Conservation (phyloP, 2,888 invertebrate genomes). For the Microctonus brassicae region DNA sequence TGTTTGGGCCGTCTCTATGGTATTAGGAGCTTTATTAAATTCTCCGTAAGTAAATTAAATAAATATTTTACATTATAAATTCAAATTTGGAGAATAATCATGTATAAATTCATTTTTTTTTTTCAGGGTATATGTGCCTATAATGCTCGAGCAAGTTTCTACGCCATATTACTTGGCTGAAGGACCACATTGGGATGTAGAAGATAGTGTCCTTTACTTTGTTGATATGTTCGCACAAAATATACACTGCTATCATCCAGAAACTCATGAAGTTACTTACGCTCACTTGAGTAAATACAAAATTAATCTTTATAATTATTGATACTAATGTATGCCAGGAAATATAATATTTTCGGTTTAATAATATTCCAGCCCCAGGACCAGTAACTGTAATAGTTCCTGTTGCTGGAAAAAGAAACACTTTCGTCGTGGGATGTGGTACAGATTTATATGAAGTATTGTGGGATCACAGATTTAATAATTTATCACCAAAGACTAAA, state of each 20-base stretch:
- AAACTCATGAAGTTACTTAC: constrained; percentile 66
- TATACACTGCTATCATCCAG: constrained; percentile 72
- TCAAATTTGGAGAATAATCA: too few species aligned
- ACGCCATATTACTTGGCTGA: constrained; percentile 71
- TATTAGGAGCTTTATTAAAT: too few species aligned
- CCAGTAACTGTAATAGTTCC: constrained; percentile 66
- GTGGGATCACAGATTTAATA: constrained; percentile 69
- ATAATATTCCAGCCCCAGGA: constrained; percentile 38
- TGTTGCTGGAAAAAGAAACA: constrained; percentile 59
- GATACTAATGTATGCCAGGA: neutral
- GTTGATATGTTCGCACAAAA: constrained; percentile 73
- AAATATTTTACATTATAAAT: too few species aligned
- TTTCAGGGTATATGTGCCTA: constrained; percentile 10
- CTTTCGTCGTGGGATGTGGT: constrained; percentile 67
- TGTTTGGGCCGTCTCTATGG: too few species aligned
- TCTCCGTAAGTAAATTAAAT: too few species aligned
- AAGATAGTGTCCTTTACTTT: constrained; percentile 74
- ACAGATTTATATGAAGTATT: constrained; percentile 68
- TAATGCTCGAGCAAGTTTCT: constrained; percentile 42
- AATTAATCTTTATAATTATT: neutral
- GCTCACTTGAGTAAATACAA: constrained; percentile 52
- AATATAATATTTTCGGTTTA: neutral
- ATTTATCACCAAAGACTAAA: constrained; percentile 43
- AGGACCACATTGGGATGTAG: constrained; percentile 76
- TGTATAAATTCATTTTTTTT: neutral